Evolutionary conservation across 2,797 vertebrate species (phyloP).

Genomic region (Cyclopterus lumpus): DNA sequence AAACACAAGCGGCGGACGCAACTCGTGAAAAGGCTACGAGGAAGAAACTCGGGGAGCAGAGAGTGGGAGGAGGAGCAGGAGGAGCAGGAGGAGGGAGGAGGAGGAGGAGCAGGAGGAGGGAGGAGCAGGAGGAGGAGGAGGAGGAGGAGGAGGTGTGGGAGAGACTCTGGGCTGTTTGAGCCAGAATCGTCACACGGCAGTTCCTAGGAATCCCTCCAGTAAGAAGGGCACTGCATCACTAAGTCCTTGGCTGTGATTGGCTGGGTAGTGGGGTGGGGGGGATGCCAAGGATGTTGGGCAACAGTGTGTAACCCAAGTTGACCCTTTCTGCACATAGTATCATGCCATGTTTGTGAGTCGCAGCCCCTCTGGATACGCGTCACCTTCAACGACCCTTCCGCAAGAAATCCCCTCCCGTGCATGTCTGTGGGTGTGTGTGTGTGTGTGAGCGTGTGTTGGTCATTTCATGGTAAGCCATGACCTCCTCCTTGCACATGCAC

Average conservation of each 20-base stretch:
- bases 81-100: slow-evolving; percentile 26
- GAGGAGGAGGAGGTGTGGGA: slow-evolving; percentile 42
- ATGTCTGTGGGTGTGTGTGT: neutral
- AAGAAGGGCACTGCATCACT: slow-evolving; percentile 85
- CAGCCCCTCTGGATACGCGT: slow-evolving; percentile 43
- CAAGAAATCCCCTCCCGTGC: slow-evolving; percentile 17
- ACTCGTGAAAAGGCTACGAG: slow-evolving; percentile 62
- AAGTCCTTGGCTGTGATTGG: slow-evolving; percentile 89
- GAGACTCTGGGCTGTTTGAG: slow-evolving; percentile 81
- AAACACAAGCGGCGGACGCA: slow-evolving; percentile 60
- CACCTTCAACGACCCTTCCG: slow-evolving; percentile 73
- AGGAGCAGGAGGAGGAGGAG: slow-evolving; percentile 25
- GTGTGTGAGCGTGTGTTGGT: neutral
- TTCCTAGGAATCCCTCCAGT: slow-evolving; percentile 94
- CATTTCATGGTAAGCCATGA: slow-evolving; percentile 39
- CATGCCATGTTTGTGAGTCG: slow-evolving; percentile 72
- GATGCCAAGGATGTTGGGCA: slow-evolving; percentile 76
- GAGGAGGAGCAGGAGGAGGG: too few species aligned
- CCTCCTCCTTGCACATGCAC: slow-evolving; percentile 52
- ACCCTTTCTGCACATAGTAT: slow-evolving; percentile 83
- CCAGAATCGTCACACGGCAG: slow-evolving; percentile 86
- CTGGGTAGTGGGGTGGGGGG: slow-evolving; percentile 75
- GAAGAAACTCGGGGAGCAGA: slow-evolving; percentile 20
- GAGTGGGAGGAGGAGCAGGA: neutral
- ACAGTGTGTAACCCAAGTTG: slow-evolving; percentile 81